Evolutionary conservation across 2,888 invertebrate species (phyloP), one percentile per base, ranked within the genome.

Genomic region (Polydrusus tereticollis): DNA sequence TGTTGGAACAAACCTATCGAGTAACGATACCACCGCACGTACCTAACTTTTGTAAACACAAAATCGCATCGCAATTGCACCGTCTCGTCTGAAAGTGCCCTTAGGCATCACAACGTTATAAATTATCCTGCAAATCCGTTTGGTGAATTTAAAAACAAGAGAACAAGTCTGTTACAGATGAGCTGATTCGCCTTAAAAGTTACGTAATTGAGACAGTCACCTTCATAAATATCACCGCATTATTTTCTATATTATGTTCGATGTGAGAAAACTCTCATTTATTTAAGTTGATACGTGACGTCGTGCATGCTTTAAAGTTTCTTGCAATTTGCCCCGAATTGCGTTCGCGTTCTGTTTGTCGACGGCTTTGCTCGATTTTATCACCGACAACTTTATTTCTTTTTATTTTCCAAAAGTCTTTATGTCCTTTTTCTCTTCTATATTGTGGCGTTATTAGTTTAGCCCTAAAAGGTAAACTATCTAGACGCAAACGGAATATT

Each of bases 241-340:
- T 23, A 47, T 47, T 47, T 2, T 47, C 21, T 23, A 47, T 47
- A 47, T 23, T 47, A 47, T 47, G 8, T 8, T 20, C 45, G 8
- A 8, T 26, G 23, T 50, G 52, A 14, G 14, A 62, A 64, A 50
- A 64, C 64, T 64, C 59, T 41, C 47, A 33, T n/a, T 20, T 45
- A 47, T 63, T 69, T 47, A 55, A 69, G 36, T 52, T 69, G 63
- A 69, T 69, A 69, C 69, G 69, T 69, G 69, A 69, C 63, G 69
- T 57, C 26, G 69, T 69, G 69, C 69, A 69, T 69, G 69, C 52
- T 52, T 29, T 52, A 52, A 26, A 29, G 29, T 52, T 52, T 52
- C 52, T 29, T 52, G 52, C 52, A 52, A 52, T 52, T 52, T 29
- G 52, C 52, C 29, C 29, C 52, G 29, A 52, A 52, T 52, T 52